Conservation (phyloP, 2,888 invertebrate genomes). For the Unio delphinus region DNA sequence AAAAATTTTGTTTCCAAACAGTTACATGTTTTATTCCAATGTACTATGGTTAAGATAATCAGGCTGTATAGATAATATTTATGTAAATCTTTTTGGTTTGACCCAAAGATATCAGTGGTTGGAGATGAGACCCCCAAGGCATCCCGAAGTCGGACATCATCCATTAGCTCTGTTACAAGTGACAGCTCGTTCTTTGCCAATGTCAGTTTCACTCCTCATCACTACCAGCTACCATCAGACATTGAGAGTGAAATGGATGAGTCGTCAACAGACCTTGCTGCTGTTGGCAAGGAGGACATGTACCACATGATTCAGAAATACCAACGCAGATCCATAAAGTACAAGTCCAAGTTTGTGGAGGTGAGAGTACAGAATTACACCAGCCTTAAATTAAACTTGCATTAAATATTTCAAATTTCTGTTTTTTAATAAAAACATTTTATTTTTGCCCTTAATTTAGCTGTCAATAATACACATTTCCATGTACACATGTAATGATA, state of each 20-base stretch:
- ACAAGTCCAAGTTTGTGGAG: slow-evolving; percentile 63
- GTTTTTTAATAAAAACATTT: too few relatives aligned
- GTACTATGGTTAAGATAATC: too few relatives aligned
- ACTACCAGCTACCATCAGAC: slow-evolving; percentile 58
- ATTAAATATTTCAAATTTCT: too few relatives aligned
- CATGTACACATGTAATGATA: too few relatives aligned
- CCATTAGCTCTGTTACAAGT: slow-evolving; percentile 61
- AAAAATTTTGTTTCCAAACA: too few relatives aligned
- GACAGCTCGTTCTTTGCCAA: slow-evolving; percentile 58
- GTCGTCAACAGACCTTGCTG: slow-evolving; percentile 45
- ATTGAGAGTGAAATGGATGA: slow-evolving; percentile 64
- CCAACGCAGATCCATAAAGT: slow-evolving; percentile 57
- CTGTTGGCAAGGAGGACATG: slow-evolving; percentile 59
- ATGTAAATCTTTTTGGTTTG: slow-evolving; percentile 2
- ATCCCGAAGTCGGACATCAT: slow-evolving; percentile 54
- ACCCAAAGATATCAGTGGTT: slow-evolving; percentile 30
- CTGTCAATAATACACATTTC: too few relatives aligned
- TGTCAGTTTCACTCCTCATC: slow-evolving; percentile 49
- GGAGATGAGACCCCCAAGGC: slow-evolving; percentile 57
- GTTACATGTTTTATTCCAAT: too few relatives aligned
- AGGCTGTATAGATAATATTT: too few relatives aligned
- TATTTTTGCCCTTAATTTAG: too few relatives aligned
- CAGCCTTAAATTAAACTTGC: neutral
- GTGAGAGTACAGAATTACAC: slow-evolving; percentile 20
- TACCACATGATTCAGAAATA: slow-evolving; percentile 58